Evolutionary conservation across 1,140 invertebrate genomes (phyloP).

Genomic region (Aphelenchoides fujianensis): DNA sequence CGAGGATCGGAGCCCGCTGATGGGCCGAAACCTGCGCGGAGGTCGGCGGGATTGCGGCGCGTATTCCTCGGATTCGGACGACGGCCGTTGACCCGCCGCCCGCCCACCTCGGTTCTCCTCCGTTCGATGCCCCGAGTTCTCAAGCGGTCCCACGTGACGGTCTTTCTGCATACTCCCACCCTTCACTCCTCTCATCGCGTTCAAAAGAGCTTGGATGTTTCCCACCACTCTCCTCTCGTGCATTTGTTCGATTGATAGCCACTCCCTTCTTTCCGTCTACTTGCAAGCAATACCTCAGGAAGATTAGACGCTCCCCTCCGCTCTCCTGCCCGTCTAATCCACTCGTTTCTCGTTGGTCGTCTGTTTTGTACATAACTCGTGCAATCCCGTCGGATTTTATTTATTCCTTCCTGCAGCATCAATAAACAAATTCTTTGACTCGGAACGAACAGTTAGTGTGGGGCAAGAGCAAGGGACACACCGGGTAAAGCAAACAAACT

Average conservation of each 20-base stretch:
- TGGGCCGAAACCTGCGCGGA: slow-evolving; percentile 18
- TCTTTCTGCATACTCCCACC: background rate
- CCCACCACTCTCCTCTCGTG: background rate
- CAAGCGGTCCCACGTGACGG: background rate
- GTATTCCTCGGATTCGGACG: slow-evolving; percentile 17
- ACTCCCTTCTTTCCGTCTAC: background rate
- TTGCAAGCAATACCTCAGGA: background rate
- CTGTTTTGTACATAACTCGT: background rate
- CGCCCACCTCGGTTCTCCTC: background rate
- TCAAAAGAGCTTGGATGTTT: slow-evolving; percentile 3
- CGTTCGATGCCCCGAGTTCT: background rate
- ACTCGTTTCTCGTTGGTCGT: background rate
- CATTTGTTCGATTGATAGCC: no score
- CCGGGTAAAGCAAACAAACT: no score
- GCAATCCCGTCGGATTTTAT: background rate
- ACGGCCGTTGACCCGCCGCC: background rate
- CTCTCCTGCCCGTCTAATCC: background rate
- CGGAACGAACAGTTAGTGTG: no score
- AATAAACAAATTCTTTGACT: no score
- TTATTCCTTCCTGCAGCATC: no score
- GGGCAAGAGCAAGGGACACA: no score
- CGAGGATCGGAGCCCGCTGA: slow-evolving; percentile 22
- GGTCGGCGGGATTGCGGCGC: background rate
- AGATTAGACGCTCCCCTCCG: background rate
- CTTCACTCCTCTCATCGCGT: background rate